Evolutionary conservation across 2,888 invertebrate genomes (phyloP), one percentile per base, ranked within the genome.

Genomic region (Brachynemurus nebulosus): DNA sequence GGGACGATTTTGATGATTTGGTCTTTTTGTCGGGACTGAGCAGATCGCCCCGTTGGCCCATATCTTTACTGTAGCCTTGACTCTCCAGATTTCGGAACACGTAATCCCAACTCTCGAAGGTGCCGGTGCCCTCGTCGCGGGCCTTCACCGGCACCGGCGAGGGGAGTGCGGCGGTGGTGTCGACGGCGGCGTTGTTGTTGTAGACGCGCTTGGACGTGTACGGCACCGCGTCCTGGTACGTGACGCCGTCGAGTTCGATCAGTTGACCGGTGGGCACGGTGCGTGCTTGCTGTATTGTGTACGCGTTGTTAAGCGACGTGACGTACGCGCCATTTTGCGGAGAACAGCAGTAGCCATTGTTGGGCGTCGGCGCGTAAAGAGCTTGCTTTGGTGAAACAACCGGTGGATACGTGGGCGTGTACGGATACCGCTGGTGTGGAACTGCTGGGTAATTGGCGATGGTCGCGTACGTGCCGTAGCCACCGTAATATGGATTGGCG

Each of bases 21-120:
- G 67, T 56, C 34, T 70, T 50, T 44, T 40, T 69, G 2, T 68
- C 51, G 1, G 69, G 66, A 6, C 71, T 71, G 33, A 76, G 53
- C 45, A 80, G 68, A 52, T 85, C 75, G 45, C 77, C 80, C 38
- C 80, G 61, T 53, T 77, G 77, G 1, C 75, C 76, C 6, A 77
- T 58, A 53, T 82, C 82, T 51, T 72, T 73, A 7, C 65, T 67
- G 52, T 83, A 81, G 1, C 82, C 80, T 54, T 81, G 77, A 52
- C 76, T 80, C 46, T 85, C 82, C 25, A 86, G 64, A 57, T 82
- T 80, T 52, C 77, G 72, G 57, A 80, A 86, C 0, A 86, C 85
- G 56, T 83, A 85, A 57, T 81, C 81, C 86, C 86, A 88, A 42
- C 76, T 75, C 51, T 83, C 84, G 45, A 76, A 76, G 0, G 76